Base-by-base conservation (phyloP, 2,797 vertebrate genomes). In the Psittacula derbiana region DNA sequence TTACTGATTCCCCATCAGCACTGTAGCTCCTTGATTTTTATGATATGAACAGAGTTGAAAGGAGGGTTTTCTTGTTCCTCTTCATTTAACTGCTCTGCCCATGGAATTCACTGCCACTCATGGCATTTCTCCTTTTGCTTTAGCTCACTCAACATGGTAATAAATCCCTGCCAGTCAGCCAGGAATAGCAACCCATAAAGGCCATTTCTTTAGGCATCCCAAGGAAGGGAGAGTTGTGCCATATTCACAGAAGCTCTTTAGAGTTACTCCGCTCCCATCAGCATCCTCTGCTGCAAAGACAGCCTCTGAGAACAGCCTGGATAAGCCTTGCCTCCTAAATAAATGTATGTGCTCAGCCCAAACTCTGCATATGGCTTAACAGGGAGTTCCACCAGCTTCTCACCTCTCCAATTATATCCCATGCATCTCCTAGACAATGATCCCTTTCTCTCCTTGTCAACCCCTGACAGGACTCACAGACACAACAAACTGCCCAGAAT, bases 351-450 rank as follows among this genome's bases (percentile, higher is more conserved):
- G 1, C 64, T 57, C 50, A 67, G 52, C 23, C 64, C 62, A 18
- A 82, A 82, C 40, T 30, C 74, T 36, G 25, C 62, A 10, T 10
- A 12, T 0, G 25, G 55, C 15, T 74, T 9, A 55, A 19, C 38
- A 5, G 47, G 25, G 67, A 62, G 44, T 6, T 61, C 47, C 65
- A 20, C 10, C 74, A 78, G 41, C 53, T 49, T n/a, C 52, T 85
- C 36, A 36, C 23, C 16, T 53, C 53, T 15, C 23, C 31, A 25
- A 5, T 4, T 1, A 19, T 3, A 4, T 5, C 43, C 28, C 72
- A 10, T 3, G 2, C 28, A 20, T 31, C 16, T 70, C 31, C 24
- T 50, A 12, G 38, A 33, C 11, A 28, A 1, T 0, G 2, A 1
- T 16, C 12, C 60, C 44, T 67, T 23, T 46, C 58, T 31, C 49